Evolutionary conservation across 1,140 invertebrate species (phyloP), one percentile per base, ranked within the genome.

Genomic region (Diorhabda elongata): DNA sequence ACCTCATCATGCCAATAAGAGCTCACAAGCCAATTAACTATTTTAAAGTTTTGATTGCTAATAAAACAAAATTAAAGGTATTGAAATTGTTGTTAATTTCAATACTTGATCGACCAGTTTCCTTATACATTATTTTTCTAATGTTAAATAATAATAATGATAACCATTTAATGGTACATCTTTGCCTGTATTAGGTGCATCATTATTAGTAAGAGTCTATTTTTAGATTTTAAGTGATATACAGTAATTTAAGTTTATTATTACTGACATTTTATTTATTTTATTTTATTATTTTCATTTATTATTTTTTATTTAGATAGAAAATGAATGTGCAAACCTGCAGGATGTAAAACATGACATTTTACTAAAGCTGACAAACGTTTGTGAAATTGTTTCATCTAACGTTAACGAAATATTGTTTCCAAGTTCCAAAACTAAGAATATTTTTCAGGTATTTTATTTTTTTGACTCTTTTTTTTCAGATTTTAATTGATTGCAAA

Each of bases 251-350:
- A 8, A 52, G 47, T 44, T 61, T 68, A 45, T 5, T 5, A 56
- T n/a, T 47, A 26, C 9, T 45, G 42, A 3, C 44, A 7, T 43
- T 71, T 68, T 68, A 70, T 67, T 72, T 72, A 60, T 52, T 75
- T 81, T 77, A 71, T 75, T 67, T 79, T 70, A 63, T 71, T 73
- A 58, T 68, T 61, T 70, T 71, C 60, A 9, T n/a, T 77, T 74
- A 76, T 80, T 76, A 82, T 78, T 79, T 78, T 79, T 77, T 82
- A 66, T 77, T 76, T 87, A 88, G 86, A 86, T 86, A 79, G 83
- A 85, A 81, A 83, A 83, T 74, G 85, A 87, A 79, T 85, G 84
- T 79, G 80, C 79, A 75, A 82, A 82, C 77, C 83, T 86, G 79
- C 80, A 81, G 67, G 82, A 82, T 69, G 79, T 87, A 73, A 82